A percentile compares a stretch with the other conserved stretches of the same genome.
These are phyloP conservation scores for Rhabdomys pumilio DNA, from an alignment of 2,797 vertebrate genomes.

Conservation along the genomic window DNA sequence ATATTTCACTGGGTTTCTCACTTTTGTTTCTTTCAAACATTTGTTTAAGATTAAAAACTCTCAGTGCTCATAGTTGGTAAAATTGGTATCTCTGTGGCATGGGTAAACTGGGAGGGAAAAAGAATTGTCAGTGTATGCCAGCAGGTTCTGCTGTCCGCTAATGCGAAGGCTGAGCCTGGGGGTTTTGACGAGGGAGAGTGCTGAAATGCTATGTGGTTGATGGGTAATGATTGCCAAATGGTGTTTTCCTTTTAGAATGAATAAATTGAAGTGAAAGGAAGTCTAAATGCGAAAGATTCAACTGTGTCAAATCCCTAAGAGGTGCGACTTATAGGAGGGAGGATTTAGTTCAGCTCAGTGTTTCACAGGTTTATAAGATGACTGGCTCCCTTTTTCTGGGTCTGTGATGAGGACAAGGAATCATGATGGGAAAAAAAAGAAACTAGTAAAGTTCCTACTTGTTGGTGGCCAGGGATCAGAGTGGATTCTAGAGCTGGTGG, in stretches of 20 bases:
- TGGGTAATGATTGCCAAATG: not conserved
- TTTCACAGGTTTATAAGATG: not conserved
- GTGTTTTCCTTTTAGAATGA: not conserved
- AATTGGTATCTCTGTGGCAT: not conserved
- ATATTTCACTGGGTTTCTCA: not conserved
- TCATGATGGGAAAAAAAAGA: not conserved
- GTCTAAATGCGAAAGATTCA: not conserved
- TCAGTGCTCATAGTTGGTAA: not conserved
- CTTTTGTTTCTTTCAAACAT: constrained; percentile 18
- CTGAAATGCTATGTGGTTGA: not conserved
- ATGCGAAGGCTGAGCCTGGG: not conserved
- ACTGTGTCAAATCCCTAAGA: not conserved
- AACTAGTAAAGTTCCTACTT: not conserved
- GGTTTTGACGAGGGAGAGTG: not conserved
- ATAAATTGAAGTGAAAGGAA: not conserved
- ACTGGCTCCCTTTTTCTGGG: not conserved
- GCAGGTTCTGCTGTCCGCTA: not conserved
- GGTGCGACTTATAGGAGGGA: not conserved
- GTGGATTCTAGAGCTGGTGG: not conserved
- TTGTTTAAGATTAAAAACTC: not conserved
- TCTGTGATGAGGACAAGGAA: not conserved
- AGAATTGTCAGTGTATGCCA: not conserved
- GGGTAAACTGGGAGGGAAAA: not conserved
- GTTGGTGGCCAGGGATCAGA: not conserved
- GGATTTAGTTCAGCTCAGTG: not conserved